Evolutionary conservation across 2,888 invertebrate genomes (phyloP).

Genomic region (Endomychus coccineus): DNA sequence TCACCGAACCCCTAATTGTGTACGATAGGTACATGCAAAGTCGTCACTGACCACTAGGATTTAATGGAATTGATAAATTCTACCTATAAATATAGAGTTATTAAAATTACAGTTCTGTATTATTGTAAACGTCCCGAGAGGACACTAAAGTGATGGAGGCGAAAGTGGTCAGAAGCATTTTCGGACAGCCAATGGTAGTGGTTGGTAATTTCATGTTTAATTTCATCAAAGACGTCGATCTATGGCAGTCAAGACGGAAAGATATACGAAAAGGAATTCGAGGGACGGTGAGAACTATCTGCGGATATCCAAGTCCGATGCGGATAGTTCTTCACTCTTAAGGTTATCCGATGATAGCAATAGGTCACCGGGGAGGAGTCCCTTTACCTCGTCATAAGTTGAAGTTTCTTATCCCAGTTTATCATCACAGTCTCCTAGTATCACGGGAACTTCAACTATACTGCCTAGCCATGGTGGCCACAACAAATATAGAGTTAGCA

Average conservation of each 20-base stretch:
- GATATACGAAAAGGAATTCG: constrained; percentile 68
- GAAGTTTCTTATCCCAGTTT: constrained; percentile 27
- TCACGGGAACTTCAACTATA: constrained; percentile 41
- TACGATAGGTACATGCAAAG: no score
- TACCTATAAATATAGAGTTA: no score
- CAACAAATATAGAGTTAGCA: constrained; percentile 33
- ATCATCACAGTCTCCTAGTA: constrained; percentile 28
- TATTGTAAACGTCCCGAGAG: no score
- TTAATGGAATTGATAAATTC: no score
- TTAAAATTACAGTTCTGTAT: no score
- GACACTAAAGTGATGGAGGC: no score
- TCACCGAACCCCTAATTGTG: no score
- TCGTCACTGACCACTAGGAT: no score
- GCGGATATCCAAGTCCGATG: constrained; percentile 35
- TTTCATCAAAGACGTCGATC: no score
- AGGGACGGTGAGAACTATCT: constrained; percentile 56
- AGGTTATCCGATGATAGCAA: constrained; percentile 28
- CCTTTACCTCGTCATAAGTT: constrained; percentile 24
- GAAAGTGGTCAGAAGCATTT: no score
- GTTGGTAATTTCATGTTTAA: no score
- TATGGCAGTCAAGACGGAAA: constrained; percentile 69
- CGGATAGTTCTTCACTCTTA: constrained; percentile 29
- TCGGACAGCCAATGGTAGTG: no score
- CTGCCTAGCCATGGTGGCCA: constrained; percentile 37
- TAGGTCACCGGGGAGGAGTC: constrained; percentile 34